A percentile compares a stretch with the other conserved stretches of the same genome.
These are phyloP conservation scores for Ceyx cyanopectus DNA, from an alignment of 2,113 vertebrate species.

Conservation along the genomic window DNA sequence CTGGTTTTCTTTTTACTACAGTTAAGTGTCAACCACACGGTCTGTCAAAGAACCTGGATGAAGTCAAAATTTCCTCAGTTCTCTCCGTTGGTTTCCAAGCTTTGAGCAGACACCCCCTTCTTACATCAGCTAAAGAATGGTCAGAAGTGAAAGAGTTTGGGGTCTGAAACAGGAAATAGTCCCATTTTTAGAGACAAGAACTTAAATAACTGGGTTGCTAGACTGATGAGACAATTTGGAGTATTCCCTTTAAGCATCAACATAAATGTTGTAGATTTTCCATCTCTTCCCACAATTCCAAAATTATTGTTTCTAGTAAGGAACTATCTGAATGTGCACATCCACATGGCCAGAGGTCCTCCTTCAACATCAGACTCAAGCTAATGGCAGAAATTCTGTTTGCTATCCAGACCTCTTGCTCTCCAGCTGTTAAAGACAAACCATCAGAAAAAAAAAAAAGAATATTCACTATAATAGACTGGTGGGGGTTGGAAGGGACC, in stretches of 20 bases:
- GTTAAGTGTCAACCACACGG: rapidly evolving
- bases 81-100: background rate
- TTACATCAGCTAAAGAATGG: background rate
- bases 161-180: background rate
- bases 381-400: background rate
- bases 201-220: background rate
- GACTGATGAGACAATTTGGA: background rate
- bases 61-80: background rate
- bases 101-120: background rate
- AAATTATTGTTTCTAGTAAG: background rate
- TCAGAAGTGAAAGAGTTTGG: background rate
- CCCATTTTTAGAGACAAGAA: background rate
- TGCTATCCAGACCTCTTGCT: background rate
- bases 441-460: background rate
- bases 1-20: background rate
- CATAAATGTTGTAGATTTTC: background rate
- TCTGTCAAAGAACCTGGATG: background rate
- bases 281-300: background rate
- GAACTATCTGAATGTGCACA: background rate
- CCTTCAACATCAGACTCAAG: background rate
- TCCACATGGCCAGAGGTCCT: background rate
- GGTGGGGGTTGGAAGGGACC: too few relatives aligned
- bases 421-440: background rate
- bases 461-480: background rate
- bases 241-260: background rate